Evolutionary conservation across 2,888 invertebrate species (phyloP).

Genomic region (Spialia ferax): DNA sequence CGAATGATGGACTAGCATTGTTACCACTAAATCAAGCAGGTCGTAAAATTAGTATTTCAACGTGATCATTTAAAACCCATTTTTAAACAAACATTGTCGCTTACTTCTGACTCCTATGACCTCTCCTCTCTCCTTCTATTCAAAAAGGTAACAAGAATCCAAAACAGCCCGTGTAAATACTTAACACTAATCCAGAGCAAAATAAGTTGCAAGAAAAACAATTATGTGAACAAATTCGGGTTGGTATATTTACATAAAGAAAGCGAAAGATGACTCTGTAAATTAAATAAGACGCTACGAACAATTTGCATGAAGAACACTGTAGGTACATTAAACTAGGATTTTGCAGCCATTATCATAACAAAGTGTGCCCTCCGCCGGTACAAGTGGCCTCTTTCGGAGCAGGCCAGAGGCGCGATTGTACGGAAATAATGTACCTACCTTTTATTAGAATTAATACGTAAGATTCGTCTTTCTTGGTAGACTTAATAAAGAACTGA

Average conservation of each 20-base stretch:
- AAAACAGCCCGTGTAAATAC: neutral
- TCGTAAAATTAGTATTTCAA: too few species aligned
- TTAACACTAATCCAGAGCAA: neutral
- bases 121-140: too few species aligned
- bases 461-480: neutral
- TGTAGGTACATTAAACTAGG: constrained; percentile 49
- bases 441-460: constrained; percentile 2
- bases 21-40: too few species aligned
- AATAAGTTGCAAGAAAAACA: neutral
- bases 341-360: constrained; percentile 45
- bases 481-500: too few species aligned
- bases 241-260: constrained; percentile 39
- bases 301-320: constrained; percentile 54
- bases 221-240: constrained; percentile 4
- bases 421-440: constrained; percentile 1
- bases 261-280: constrained; percentile 40
- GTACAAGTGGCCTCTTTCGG: constrained; percentile 24
- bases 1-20: too few species aligned
- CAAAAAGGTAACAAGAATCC: too few species aligned
- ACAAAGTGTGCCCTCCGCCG: constrained; percentile 42
- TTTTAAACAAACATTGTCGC: too few species aligned
- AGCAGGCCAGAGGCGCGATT: constrained; percentile 9
- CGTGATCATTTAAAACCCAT: too few species aligned
- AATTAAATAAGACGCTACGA: constrained; percentile 41
- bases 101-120: too few species aligned